Conservation (phyloP, 2,888 invertebrate genomes). For the Lasioglossum vierecki region DNA sequence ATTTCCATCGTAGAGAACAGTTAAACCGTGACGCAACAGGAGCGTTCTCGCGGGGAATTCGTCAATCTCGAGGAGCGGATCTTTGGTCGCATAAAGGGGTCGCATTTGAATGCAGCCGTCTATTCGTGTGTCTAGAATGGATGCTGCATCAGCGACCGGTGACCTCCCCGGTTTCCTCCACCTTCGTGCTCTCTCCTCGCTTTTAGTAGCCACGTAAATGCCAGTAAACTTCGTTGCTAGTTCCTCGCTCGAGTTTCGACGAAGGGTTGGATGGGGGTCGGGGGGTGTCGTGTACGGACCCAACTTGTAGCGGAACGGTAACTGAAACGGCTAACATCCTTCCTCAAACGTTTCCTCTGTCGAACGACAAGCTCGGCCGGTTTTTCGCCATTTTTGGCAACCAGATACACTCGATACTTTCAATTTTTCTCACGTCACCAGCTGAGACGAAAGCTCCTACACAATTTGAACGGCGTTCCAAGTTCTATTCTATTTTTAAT, state of each 20-base stretch:
- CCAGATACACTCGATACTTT: constrained; percentile 18
- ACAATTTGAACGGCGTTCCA: not conserved
- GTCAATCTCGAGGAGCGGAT: constrained; percentile 22
- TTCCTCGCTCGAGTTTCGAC: constrained; percentile 42
- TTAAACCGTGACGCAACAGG: not conserved
- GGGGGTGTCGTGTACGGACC: not conserved
- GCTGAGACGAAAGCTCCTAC: not conserved
- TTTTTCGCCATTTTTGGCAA: constrained; percentile 25
- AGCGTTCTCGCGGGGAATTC: not conserved
- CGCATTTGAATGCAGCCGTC: constrained; percentile 28
- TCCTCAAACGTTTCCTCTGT: constrained; percentile 29
- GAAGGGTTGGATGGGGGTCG: constrained; percentile 21
- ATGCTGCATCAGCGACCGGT: constrained; percentile 34
- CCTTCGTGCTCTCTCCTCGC: not conserved
- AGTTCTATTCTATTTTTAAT: too few species aligned
- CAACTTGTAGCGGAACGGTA: constrained; percentile 27
- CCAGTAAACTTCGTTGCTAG: constrained; percentile 52
- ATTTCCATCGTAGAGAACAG: not conserved
- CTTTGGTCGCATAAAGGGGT: constrained; percentile 19
- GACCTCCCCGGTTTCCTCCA: constrained; percentile 4
- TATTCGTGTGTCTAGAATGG: constrained; percentile 18
- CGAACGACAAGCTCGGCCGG: constrained; percentile 6
- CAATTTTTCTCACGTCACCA: not conserved
- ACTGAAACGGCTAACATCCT: constrained; percentile 43
- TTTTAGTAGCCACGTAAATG: constrained; percentile 53